Percentiles rank a stretch among this genome's conserved stretches.
phyloP scores from a whole-genome alignment of 2,888 invertebrate species.

The Globia sparganii region DNA sequence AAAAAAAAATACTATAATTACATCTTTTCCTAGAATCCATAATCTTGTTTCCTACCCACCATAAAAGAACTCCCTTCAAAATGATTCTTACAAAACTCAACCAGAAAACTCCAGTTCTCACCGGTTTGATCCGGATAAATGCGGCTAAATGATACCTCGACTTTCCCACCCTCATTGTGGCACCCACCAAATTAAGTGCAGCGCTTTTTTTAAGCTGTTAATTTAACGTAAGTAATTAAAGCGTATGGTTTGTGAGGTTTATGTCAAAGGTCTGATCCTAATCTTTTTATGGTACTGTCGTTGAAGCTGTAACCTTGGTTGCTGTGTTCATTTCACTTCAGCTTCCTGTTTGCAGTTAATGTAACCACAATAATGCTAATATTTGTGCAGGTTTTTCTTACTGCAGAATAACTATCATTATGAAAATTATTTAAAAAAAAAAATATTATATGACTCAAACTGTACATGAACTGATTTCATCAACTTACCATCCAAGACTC shows the following conservation, averaged over 20 bases:
- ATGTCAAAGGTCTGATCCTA: constrained; percentile 18
- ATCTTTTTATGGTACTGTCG: constrained; percentile 18
- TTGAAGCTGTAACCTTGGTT: constrained; percentile 12
- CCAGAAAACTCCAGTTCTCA: constrained; percentile 12
- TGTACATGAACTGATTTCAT: neutral
- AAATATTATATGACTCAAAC: neutral
- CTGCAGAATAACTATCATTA: neutral
- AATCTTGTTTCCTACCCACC: too few species aligned
- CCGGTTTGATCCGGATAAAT: constrained; percentile 54
- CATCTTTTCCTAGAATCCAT: neutral
- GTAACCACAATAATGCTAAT: neutral
- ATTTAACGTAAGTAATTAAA: constrained; percentile 26
- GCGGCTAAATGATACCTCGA: constrained; percentile 65
- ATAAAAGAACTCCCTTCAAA: constrained; percentile 16
- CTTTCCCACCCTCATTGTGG: constrained; percentile 62
- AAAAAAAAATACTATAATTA: neutral
- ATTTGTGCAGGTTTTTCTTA: neutral
- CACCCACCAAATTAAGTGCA: constrained; percentile 50
- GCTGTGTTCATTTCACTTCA: neutral
- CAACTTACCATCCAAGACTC: neutral
- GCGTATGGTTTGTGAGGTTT: constrained; percentile 23
- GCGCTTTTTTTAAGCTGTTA: constrained; percentile 32
- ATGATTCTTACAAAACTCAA: constrained; percentile 36
- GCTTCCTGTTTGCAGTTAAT: neutral
- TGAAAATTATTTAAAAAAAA: neutral